These are phyloP conservation scores for Adelosebastes latens DNA, from an alignment of 2,797 vertebrate species.

Conservation along the genomic window DNA sequence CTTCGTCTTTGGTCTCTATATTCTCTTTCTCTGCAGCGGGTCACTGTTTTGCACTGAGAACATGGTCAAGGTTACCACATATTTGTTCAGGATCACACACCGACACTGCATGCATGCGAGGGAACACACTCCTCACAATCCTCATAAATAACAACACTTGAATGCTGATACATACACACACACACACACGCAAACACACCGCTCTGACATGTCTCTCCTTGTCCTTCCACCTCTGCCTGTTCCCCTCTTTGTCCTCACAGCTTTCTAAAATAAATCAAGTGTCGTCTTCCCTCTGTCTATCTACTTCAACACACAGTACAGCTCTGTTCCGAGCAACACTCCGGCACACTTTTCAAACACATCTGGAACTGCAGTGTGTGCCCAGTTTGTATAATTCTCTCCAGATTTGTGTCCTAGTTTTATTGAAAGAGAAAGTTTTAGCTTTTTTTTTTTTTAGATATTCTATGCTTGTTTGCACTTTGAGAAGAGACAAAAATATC, in stretches of 20 bases:
- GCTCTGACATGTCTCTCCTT: slow-evolving; percentile 37
- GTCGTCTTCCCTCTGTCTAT: slow-evolving; percentile 57
- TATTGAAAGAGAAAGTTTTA: background rate
- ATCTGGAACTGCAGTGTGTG: background rate
- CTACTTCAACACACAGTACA: slow-evolving; percentile 6
- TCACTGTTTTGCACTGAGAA: slow-evolving; percentile 19
- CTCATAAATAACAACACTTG: slow-evolving; percentile 7
- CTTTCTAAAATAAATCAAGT: slow-evolving; percentile 66
- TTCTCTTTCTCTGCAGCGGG: background rate
- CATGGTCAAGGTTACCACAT: slow-evolving; percentile 22
- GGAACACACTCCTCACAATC: background rate
- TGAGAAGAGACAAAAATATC: background rate
- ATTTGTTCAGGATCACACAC: slow-evolving; percentile 13
- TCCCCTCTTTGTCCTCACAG: slow-evolving; percentile 36
- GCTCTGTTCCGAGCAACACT: background rate
- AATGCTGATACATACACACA: background rate
- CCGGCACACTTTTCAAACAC: background rate
- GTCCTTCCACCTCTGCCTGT: slow-evolving; percentile 35
- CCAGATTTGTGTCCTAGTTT: background rate
- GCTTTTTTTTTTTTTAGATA: background rate
- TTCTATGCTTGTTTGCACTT: background rate
- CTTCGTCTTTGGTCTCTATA: background rate
- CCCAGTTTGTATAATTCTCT: background rate
- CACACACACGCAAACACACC: background rate
- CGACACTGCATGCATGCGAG: background rate